A percentile compares a stretch with the other conserved stretches of the same genome.
Conservation (phyloP, 2,797 vertebrate species). For the Meriones psammophilus region DNA sequence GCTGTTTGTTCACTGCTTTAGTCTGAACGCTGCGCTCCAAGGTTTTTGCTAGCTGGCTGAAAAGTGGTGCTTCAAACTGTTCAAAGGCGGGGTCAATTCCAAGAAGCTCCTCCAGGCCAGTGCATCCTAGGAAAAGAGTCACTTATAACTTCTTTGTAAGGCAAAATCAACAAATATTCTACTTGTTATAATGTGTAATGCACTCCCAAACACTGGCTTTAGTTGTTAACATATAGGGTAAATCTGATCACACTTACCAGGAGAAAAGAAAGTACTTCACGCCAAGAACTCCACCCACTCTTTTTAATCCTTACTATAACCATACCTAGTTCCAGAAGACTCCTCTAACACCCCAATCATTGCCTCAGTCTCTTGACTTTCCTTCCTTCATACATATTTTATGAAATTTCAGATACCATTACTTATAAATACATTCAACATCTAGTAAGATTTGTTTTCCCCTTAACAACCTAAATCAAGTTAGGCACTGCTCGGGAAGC, state of each 20-base stretch:
- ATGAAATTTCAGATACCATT: background rate
- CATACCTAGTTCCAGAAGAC: background rate
- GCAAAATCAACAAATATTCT: background rate
- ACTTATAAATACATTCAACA: background rate
- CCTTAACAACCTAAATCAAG: background rate
- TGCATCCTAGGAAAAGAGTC: slow-evolving; percentile 91
- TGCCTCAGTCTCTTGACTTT: background rate
- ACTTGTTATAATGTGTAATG: background rate
- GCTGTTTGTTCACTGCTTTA: slow-evolving; percentile 93
- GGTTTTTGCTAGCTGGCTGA: slow-evolving; percentile 92
- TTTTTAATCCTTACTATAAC: background rate
- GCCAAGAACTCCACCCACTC: background rate
- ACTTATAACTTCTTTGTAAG: background rate
- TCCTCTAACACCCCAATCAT: background rate
- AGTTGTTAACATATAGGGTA: background rate
- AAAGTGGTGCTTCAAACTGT: slow-evolving; percentile 94
- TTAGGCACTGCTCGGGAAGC: background rate
- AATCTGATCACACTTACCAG: background rate
- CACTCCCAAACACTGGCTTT: background rate
- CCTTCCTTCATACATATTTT: background rate
- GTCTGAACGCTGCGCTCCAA: slow-evolving; percentile 96
- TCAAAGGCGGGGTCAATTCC: slow-evolving; percentile 94
- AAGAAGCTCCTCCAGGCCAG: slow-evolving; percentile 96
- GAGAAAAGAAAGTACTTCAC: background rate
- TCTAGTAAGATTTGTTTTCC: background rate